Conservation (phyloP, 2,888 invertebrate species). For the Macaria liturata region DNA sequence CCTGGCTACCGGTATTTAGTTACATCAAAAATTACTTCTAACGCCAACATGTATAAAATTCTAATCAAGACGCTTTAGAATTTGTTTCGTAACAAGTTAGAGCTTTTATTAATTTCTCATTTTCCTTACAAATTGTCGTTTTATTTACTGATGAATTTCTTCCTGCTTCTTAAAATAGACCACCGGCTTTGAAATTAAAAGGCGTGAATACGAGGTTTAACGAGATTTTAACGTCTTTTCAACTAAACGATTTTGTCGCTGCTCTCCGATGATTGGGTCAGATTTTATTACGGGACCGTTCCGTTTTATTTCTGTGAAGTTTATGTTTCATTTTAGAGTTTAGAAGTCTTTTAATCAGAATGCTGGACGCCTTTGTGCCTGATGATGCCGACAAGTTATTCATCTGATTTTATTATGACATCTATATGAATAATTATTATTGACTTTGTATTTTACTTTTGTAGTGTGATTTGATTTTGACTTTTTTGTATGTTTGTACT, state of each 20-base stretch:
- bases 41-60: not conserved
- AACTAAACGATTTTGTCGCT: conserved; percentile 52
- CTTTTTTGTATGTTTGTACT: too few relatives aligned
- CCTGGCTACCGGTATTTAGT: conserved; percentile 13
- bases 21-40: conserved; percentile 1
- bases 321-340: conserved; percentile 19
- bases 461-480: too few relatives aligned
- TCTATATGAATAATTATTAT: too few relatives aligned
- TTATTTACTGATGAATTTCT: conserved; percentile 5
- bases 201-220: conserved; percentile 42
- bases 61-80: not conserved
- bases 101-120: conserved; percentile 12
- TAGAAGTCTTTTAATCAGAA: too few relatives aligned
- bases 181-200: conserved; percentile 39
- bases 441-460: too few relatives aligned
- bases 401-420: too few relatives aligned
- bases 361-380: too few relatives aligned
- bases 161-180: conserved; percentile 40
- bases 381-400: too few relatives aligned
- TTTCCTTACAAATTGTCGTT: conserved; percentile 5
- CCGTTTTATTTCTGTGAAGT: conserved; percentile 40
- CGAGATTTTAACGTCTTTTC: conserved; percentile 52
- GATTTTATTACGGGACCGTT: conserved; percentile 45
- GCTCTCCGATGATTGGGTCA: conserved; percentile 47
- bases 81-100: conserved; percentile 8